Evolutionary conservation across 2,113 vertebrate species (phyloP), one percentile per base, ranked within the genome.

Genomic region (Gymnorhina tibicen): DNA sequence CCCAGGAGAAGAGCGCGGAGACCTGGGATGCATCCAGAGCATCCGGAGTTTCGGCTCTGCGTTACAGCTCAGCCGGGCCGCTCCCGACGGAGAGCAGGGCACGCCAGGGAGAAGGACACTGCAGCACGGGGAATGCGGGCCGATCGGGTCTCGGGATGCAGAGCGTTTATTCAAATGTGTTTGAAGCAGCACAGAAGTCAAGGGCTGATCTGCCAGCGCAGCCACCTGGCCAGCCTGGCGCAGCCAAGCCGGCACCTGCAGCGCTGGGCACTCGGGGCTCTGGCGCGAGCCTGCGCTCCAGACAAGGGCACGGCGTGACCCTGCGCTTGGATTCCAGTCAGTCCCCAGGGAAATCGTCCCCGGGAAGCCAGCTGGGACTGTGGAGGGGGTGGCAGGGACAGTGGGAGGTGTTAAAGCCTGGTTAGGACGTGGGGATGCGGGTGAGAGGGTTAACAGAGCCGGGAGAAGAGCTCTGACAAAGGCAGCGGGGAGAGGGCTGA

Each of bases 131-230:
- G 75, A 80, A 13, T 39, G 64, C 85, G 91, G 85, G 77, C 86
- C 92, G 91, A 89, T 94, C 52, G 42, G 46, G 85, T 72, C 80
- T 62, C 39, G 19, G 87, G 18, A n/a, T 88, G 95, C 95, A 75
- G 92, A 87, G 41, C 6, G 26, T 77, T 91, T 92, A 94, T 93
- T 92, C 64, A 95, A 89, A 94, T 72, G 77, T 81, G 64, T 86
- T 84, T 86, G 87, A 78, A 92, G 88, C 9, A 68, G 90, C 85
- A 56, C 0, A 52, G 73, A 60, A 96, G 83, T 90, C 73, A 90
- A 95, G 60, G 83, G 35, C 90, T 81, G 82, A 70, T 78, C 33
- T 93, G 72, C 92, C 96, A 16, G 84, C 28, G 49, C 76, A 68
- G 9, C 30, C 95, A 95, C 92, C 93, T 95, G 92, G 92, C 32